Base-by-base conservation (phyloP, 2,888 invertebrate genomes). In the Melieria crassipennis region DNA sequence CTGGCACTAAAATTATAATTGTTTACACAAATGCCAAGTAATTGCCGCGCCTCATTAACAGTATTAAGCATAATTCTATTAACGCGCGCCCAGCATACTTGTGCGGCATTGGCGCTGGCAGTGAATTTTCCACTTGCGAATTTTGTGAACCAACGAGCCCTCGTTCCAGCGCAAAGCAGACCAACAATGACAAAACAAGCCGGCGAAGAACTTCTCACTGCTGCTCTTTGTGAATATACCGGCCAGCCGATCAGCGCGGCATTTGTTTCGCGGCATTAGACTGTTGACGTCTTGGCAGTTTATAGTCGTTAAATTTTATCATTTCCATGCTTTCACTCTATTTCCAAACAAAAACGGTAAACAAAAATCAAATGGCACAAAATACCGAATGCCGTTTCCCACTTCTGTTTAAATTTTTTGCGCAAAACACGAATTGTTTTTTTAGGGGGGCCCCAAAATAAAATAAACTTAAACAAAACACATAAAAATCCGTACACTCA, bases 291-390 rank as follows among this genome's bases (percentile, higher is more conserved):
- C 74, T 77, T 76, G 75, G 65, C 81, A 76, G 76, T 74, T 77
- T 75, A 82, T 81, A 81, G 75, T 76, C 74, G 74, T 75, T 75
- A 77, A 75, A 75, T 71, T 70, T 78, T 77, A 78, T 77, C 79
- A 75, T 69, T 72, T 73, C 65, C 72, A 46, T 45, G 55, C 45
- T 6, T 5, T 16, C 42, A 43, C 30, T 30, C 30, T 30, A 30
- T 30, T 30, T 30, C 30, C 3, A 30, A 30, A 30, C 16, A 30
- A 30, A 30, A 30, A 30, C 3, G 30, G 30, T 30, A 30, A 30
- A 30, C 30, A 30, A 30, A 30, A 30, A 30, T 30, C 30, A 30
- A 30, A 30, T 30, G 30, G 3, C 30, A 30, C 30, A 30, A 30
- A 30, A 30, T 3, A 1, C 2, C 30, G 30, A 30, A 30, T 30